Evolutionary conservation across 1,140 invertebrate genomes (phyloP), one percentile per base, ranked within the genome.

Genomic region (Brevipalpus yothersi): DNA sequence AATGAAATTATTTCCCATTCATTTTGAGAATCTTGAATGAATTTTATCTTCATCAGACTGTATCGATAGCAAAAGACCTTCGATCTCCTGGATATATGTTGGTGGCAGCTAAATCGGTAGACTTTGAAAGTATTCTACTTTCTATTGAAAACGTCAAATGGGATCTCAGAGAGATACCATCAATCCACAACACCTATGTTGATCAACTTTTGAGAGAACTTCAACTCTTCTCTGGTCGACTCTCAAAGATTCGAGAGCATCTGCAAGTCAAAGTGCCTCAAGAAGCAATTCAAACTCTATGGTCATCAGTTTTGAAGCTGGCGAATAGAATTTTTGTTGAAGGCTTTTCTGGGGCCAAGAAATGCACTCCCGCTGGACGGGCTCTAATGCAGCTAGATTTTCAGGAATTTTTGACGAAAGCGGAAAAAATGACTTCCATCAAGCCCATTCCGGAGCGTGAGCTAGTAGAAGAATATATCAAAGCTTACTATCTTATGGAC

Each of bases 331-430:
- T 84, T 10, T 76, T 97, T 62, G 87, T 97, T 0, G 90, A 96
- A 76, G 92, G 92, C 11, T 64, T 61, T 61, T 63, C 63, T 8
- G 58, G 54, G 41, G 84, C 84, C 1, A 87, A 84, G 64, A 94
- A 93, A 70, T 98, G 94, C 73, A 88, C 89, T 0, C 91, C 91
- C 64, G 91, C 89, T 63, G 94, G 94, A 1, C 73, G 93, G 61
- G 93, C 88, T 0, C 70, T 97, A 4, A 98, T 98, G 93, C 91
- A 95, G 69, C 74, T 98, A 4, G 94, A 98, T 76, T 96, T 91
- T 70, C 87, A 90, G 23, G 92, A 97, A 69, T 81, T 96, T 60
- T 77, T 91, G 57, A 82, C 83, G 11, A 92, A 94, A 67, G 75
- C 95, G 42, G 89, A 94, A 69, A 81, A 82, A 66, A 79, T 94